Conservation (phyloP, 2,113 vertebrate genomes). For the Symphodus melops region DNA sequence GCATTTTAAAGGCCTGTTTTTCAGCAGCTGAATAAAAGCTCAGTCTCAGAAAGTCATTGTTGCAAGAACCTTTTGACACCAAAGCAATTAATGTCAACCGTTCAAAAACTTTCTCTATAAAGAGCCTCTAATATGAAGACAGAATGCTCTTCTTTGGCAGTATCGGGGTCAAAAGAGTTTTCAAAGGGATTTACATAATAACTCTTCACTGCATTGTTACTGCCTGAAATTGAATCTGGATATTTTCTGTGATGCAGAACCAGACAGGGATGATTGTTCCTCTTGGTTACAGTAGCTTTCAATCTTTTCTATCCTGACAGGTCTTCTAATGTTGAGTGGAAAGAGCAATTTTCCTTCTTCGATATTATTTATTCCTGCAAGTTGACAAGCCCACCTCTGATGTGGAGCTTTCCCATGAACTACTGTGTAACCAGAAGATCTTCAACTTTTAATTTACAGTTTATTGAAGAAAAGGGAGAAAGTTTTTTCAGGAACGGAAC, state of each 20-base stretch:
- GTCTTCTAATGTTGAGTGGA: slow-evolving; percentile 34
- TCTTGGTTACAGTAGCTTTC: slow-evolving; percentile 10
- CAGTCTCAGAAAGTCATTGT: slow-evolving; percentile 7
- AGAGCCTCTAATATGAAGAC: slow-evolving; percentile 7
- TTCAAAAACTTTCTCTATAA: slow-evolving; percentile 24
- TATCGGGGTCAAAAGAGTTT: slow-evolving; percentile 14
- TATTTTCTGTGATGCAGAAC: slow-evolving; percentile 31
- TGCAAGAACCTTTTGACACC: slow-evolving; percentile 22
- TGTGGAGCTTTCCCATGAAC: not conserved
- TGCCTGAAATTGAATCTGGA: slow-evolving; percentile 35
- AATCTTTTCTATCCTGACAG: slow-evolving; percentile 28
- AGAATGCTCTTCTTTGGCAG: slow-evolving; percentile 18
- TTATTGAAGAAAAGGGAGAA: slow-evolving; percentile 4
- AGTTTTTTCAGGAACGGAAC: slow-evolving; percentile 6
- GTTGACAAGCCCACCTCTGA: slow-evolving; percentile 15
- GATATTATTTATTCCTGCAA: slow-evolving; percentile 15
- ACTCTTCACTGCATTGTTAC: slow-evolving; percentile 31
- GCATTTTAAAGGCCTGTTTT: slow-evolving; percentile 11
- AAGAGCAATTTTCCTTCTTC: slow-evolving; percentile 23
- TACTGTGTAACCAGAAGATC: slow-evolving; percentile 5
- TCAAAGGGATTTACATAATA: slow-evolving; percentile 54
- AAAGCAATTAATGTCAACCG: slow-evolving; percentile 21
- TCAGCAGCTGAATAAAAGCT: not conserved
- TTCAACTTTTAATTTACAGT: slow-evolving; percentile 30
- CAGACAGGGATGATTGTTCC: slow-evolving; percentile 20